phyloP scores from a whole-genome alignment of 2,113 vertebrate species.

The Pelobates fuscus region DNA sequence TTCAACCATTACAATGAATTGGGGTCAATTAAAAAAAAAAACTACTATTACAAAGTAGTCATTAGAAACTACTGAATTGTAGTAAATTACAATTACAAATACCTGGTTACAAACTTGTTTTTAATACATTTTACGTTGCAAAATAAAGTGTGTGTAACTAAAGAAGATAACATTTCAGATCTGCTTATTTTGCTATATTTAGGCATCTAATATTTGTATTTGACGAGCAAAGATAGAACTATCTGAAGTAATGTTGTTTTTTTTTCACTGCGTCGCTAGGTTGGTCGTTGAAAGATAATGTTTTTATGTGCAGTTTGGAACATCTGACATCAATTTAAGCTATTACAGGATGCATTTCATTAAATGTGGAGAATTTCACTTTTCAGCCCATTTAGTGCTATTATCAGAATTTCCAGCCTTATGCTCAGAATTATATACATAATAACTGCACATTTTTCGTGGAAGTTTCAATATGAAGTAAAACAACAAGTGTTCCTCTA shows the following conservation, averaged over 20 bases:
- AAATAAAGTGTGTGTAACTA: not conserved
- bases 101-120: no score
- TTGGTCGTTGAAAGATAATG: not conserved
- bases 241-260: conserved; percentile 1
- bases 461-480: not conserved
- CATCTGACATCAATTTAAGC: not conserved
- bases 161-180: not conserved
- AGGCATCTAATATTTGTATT: not conserved
- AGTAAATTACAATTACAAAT: no score
- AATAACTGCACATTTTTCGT: not conserved
- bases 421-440: conserved; percentile 11
- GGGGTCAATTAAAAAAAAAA: no score
- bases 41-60: no score
- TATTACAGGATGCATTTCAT: conserved; percentile 6
- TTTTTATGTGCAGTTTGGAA: conserved; percentile 10
- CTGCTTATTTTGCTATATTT: conserved; percentile 3
- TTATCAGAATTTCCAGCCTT: not conserved
- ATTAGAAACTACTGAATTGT: no score
- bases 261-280: not conserved
- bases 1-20: no score
- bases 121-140: not conserved
- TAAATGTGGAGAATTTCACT: not conserved
- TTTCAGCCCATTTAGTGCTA: not conserved
- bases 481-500: not conserved
- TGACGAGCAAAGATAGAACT: not conserved